Conservation (phyloP, 2,797 vertebrate species). For the Pygocentrus nattereri region DNA sequence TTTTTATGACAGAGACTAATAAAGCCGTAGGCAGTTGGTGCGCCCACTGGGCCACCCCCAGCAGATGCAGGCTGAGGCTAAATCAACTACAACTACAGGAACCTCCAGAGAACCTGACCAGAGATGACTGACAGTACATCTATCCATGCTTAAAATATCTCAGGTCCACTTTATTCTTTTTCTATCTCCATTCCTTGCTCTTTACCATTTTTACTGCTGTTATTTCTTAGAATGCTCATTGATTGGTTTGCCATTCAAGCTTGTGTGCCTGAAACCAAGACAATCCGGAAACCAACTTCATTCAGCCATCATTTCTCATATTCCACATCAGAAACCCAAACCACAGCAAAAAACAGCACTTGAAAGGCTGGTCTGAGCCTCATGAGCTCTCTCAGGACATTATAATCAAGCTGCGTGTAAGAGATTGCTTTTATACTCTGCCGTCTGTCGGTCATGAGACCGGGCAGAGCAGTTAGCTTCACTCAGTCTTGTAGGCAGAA, state of each 20-base stretch:
- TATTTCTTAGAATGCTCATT: background rate
- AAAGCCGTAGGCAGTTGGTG: background rate
- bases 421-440: constrained; percentile 37
- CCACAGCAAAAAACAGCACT: constrained; percentile 12
- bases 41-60: constrained; percentile 5
- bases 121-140: constrained; percentile 33
- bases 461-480: constrained; percentile 16
- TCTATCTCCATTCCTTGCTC: background rate
- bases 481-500: constrained; percentile 42
- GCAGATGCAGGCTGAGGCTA: constrained; percentile 39
- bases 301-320: background rate
- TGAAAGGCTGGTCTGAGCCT: background rate
- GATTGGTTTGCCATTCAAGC: background rate
- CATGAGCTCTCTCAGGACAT: background rate
- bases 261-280: background rate
- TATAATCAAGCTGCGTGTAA: constrained; percentile 2
- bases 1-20: background rate
- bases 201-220: background rate
- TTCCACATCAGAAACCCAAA: constrained; percentile 29
- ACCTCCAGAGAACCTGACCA: constrained; percentile 34
- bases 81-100: constrained; percentile 46
- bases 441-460: constrained; percentile 25
- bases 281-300: background rate
- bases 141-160: constrained; percentile 21
- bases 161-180: background rate